These are phyloP conservation scores for Gari tellinella DNA, from an alignment of 2,888 invertebrate genomes.

Conservation along the genomic window DNA sequence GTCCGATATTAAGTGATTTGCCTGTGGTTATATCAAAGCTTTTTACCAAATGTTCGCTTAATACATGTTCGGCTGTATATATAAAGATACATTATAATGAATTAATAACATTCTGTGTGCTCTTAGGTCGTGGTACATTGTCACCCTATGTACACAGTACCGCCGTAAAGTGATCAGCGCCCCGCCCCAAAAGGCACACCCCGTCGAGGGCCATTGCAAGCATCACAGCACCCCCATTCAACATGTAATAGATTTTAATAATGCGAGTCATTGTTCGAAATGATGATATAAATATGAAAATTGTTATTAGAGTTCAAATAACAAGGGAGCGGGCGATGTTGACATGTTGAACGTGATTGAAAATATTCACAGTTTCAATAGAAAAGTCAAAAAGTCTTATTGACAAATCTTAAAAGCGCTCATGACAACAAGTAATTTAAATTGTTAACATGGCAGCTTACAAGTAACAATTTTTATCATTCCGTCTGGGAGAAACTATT, in stretches of 20 bases:
- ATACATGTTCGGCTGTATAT: too few species aligned
- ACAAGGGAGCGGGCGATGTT: conserved; percentile 20
- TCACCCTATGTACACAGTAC: too few species aligned
- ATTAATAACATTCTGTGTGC: too few species aligned
- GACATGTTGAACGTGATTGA: conserved; percentile 26
- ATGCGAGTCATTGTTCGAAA: conserved; percentile 33
- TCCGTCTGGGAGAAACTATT: too few species aligned
- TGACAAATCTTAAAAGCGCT: conserved; percentile 2
- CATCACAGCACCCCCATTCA: conserved; percentile 11
- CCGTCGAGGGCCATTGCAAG: not conserved
- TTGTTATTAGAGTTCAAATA: conserved; percentile 30
- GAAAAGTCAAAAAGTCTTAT: conserved; percentile 7
- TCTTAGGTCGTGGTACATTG: too few species aligned
- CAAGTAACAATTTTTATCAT: too few species aligned
- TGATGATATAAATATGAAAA: conserved; percentile 37
- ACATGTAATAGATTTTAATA: conserved; percentile 28
- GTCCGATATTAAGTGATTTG: too few species aligned
- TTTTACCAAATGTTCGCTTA: too few species aligned
- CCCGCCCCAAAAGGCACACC: not conserved
- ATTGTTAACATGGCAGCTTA: not conserved
- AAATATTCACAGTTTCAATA: not conserved
- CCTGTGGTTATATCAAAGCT: too few species aligned
- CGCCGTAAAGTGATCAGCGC: too few species aligned
- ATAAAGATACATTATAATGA: too few species aligned
- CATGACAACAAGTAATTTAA: conserved; percentile 2